Base-by-base conservation (phyloP, 2,888 invertebrate species). In the Polietes domitor region DNA sequence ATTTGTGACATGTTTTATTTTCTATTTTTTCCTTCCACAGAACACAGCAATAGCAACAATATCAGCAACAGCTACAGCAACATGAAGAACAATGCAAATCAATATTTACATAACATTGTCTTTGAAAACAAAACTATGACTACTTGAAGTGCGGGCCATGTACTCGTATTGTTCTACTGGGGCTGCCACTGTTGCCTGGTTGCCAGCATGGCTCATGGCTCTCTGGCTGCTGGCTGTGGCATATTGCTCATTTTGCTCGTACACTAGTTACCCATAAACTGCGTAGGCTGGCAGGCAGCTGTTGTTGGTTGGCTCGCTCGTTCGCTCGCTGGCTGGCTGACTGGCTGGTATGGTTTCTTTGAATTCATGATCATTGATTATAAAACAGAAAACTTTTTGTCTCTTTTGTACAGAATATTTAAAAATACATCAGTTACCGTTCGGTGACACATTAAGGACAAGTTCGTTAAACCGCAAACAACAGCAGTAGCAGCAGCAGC, bases 401-500 rank as follows among this genome's bases (percentile, higher is more conserved):
- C 68, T 68, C 41, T 72, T 78, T 78, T 84, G 78, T 79, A 76
- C 19, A 79, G 19, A 79, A 81, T 84, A 79, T 84, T 84, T 81
- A 81, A 81, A 81, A 84, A 79, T 79, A 81, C 84, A 84, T 84
- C 84, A 84, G 81, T 84, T 84, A 84, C 84, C 84, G 78, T 84
- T 84, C 78, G 81, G 84, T 84, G 84, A 84, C 84, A 84, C 81
- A 84, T 84, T 84, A 84, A 84, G 84, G 84, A 84, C 84, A 84
- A 84, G 84, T 84, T 81, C 84, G 84, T 84, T 84, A 84, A 68
- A 81, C 81, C 84, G 76, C 81, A 81, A 83, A 71, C 21, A 61
- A 61, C 43, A 74, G 53, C 63, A 26, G 32, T 58, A 71, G 15
- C 28, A 28, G 15, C 28, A 17, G 19, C 50, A n/a, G 41, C 41